Evolutionary conservation across 2,797 vertebrate species (phyloP).

Genomic region (Octomys mimax): DNA sequence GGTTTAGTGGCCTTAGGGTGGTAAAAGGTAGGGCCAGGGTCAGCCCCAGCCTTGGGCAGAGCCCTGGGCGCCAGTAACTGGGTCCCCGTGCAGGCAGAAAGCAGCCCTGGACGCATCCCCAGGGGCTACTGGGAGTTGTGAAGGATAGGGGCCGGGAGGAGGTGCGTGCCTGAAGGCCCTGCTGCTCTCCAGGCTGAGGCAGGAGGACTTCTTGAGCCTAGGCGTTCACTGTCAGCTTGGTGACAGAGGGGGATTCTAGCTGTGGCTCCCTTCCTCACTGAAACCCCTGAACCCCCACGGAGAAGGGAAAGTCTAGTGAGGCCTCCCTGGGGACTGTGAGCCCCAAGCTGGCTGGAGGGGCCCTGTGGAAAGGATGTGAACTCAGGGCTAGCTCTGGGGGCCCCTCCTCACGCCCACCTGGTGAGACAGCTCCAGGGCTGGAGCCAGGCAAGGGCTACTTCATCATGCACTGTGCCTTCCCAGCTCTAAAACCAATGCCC

Average conservation of each 20-base stretch:
- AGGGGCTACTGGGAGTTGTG: background rate
- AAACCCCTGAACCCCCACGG: no score
- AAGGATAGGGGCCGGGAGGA: background rate
- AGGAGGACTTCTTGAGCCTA: background rate
- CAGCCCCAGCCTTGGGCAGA: background rate
- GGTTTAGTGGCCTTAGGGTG: background rate
- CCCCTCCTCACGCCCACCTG: accelerated
- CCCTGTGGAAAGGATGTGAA: background rate
- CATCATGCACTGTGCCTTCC: accelerated
- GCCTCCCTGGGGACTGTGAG: background rate
- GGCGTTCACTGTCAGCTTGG: background rate
- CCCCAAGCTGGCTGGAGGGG: background rate
- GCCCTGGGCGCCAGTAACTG: background rate
- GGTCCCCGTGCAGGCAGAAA: background rate
- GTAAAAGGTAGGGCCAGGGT: background rate
- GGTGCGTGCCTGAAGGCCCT: no score
- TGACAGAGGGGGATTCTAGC: background rate
- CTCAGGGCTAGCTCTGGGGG: accelerated
- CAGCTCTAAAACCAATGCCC: conserved; percentile 96
- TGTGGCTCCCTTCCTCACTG: background rate
- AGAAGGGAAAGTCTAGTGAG: background rate
- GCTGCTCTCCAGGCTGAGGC: background rate
- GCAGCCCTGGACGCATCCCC: background rate
- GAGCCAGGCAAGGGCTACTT: background rate
- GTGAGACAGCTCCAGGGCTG: no score